These are phyloP conservation scores for Macroglossus sobrinus DNA, from an alignment of 2,113 vertebrate species.

Conservation along the genomic window DNA sequence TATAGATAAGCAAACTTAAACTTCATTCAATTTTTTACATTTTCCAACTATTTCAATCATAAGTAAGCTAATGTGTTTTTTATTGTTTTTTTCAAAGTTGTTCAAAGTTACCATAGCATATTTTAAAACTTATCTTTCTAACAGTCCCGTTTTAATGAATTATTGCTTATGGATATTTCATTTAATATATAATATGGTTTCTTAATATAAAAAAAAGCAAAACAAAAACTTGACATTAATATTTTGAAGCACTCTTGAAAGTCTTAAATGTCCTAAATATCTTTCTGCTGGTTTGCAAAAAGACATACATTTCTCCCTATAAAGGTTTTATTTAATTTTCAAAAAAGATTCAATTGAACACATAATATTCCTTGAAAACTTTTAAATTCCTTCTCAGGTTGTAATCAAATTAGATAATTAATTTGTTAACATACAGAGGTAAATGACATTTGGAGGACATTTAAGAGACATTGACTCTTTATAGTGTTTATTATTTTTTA, in stretches of 20 bases:
- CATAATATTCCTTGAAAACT: not conserved
- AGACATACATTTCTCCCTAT: not conserved
- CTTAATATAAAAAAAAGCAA: not conserved
- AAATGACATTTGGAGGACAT: not conserved
- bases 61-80: not conserved
- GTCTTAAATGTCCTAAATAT: not conserved
- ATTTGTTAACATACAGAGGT: not conserved
- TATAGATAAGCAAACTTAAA: conserved; percentile 38
- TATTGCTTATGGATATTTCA: not conserved
- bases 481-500: not conserved
- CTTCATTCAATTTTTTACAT: not conserved
- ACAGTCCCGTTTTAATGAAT: not conserved
- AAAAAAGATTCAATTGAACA: not conserved
- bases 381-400: not conserved
- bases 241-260: not conserved
- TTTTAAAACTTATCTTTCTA: not conserved
- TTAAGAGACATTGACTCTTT: not conserved
- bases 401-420: not conserved
- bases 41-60: conserved; percentile 16
- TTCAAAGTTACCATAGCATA: not conserved
- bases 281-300: not conserved
- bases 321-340: not conserved
- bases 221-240: not conserved
- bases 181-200: not conserved
- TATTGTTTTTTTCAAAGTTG: conserved; percentile 3